phyloP scores from a whole-genome alignment of 1,140 invertebrate genomes.

The Metaphire vulgaris region DNA sequence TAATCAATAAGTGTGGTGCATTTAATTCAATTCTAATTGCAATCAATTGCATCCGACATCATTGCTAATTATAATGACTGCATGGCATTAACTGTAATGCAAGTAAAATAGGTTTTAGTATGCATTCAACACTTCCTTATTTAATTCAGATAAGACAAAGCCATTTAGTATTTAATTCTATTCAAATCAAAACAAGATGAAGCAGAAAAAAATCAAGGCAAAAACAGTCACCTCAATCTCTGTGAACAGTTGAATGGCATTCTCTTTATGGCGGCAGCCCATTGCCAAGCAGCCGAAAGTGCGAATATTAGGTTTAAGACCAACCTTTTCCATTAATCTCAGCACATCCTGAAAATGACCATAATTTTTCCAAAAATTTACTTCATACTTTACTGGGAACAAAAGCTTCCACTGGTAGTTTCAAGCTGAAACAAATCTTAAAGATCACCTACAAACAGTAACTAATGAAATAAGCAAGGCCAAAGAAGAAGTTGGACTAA shows the following conservation, averaged over 20 bases:
- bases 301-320: slow-evolving; percentile 62
- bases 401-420: slow-evolving; percentile 7
- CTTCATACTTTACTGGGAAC: background rate
- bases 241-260: slow-evolving; percentile 26
- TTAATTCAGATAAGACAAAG: background rate
- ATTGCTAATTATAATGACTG: no score
- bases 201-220: background rate
- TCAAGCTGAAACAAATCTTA: slow-evolving; percentile 24
- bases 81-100: no score
- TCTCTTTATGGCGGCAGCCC: slow-evolving; percentile 23
- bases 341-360: slow-evolving; percentile 56
- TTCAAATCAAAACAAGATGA: background rate
- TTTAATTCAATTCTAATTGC: no score
- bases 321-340: slow-evolving; percentile 57
- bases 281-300: slow-evolving; percentile 30
- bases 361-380: slow-evolving; percentile 17
- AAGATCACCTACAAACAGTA: background rate
- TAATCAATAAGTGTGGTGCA: no score
- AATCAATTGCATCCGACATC: no score
- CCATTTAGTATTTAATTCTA: background rate
- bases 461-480: background rate
- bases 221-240: slow-evolving; percentile 29
- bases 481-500: background rate
- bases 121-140: background rate
- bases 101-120: no score